phyloP scores from a whole-genome alignment of 2,113 vertebrate species.

The Datnioides undecimradiatus region DNA sequence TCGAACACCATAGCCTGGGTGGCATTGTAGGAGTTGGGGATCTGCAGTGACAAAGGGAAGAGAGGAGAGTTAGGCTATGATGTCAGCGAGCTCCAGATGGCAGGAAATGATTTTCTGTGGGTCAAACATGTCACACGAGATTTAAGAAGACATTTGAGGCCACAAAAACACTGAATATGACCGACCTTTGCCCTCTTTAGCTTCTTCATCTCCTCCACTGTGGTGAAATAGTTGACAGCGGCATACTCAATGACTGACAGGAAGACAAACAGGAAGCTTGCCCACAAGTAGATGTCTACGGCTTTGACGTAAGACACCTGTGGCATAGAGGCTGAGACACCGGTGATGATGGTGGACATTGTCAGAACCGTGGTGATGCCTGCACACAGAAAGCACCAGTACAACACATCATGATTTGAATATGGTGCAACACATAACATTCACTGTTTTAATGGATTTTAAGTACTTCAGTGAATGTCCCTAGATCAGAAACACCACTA shows the following conservation, averaged over 20 bases:
- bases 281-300: slow-evolving; percentile 92
- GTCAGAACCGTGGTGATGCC: slow-evolving; percentile 93
- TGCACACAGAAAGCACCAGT: slow-evolving; percentile 63
- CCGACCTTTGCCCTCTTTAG: slow-evolving; percentile 74
- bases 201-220: slow-evolving; percentile 88
- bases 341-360: slow-evolving; percentile 93
- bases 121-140: neutral
- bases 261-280: slow-evolving; percentile 88
- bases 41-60: slow-evolving; percentile 72
- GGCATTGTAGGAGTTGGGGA: slow-evolving; percentile 84
- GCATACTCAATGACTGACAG: slow-evolving; percentile 93
- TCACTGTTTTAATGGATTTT: neutral
- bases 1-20: slow-evolving; percentile 91
- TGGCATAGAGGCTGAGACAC: slow-evolving; percentile 91
- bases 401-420: neutral
- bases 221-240: slow-evolving; percentile 94
- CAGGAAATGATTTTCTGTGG: slow-evolving; percentile 4
- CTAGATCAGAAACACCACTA: neutral
- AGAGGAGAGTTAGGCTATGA: slow-evolving; percentile 15
- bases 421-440: neutral
- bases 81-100: slow-evolving; percentile 5
- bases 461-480: neutral
- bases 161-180: neutral
- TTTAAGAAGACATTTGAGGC: slow-evolving; percentile 5
- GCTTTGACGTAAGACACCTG: slow-evolving; percentile 93